Evolutionary conservation across 2,113 vertebrate species (phyloP).

Genomic region (Bettongia penicillata): DNA sequence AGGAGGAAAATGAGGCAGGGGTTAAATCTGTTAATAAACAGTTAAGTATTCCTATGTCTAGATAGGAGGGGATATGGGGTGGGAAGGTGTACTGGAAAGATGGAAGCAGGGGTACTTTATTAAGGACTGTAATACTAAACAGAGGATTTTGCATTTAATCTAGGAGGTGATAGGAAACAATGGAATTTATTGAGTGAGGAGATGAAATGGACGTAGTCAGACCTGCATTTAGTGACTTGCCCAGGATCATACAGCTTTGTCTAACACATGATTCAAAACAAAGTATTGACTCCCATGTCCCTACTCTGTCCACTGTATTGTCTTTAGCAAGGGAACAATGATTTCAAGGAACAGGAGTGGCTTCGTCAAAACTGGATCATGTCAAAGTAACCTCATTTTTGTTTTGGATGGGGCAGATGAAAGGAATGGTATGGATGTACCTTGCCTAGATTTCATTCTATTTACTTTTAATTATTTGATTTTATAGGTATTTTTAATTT

Average conservation of each 20-base stretch:
- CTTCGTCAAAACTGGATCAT: background rate
- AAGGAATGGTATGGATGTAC: background rate
- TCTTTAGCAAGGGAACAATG: background rate
- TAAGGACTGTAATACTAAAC: background rate
- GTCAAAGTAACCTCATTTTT: background rate
- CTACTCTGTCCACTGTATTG: background rate
- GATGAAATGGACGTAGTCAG: background rate
- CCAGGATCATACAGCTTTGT: background rate
- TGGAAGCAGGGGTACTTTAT: background rate
- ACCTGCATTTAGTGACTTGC: background rate
- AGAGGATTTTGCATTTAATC: background rate
- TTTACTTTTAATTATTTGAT: no score
- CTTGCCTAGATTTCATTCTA: background rate
- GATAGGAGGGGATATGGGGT: background rate
- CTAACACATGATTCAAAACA: background rate
- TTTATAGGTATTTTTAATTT: no score
- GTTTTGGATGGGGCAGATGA: background rate
- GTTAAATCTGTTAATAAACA: background rate
- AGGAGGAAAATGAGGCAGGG: background rate
- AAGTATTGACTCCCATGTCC: background rate
- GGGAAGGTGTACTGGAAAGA: background rate
- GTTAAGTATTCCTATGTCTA: background rate
- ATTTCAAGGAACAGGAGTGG: background rate
- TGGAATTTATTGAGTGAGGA: background rate
- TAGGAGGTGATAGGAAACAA: background rate